Base-by-base conservation (phyloP, 2,888 invertebrate genomes). In the Diplazon laetatorius region DNA sequence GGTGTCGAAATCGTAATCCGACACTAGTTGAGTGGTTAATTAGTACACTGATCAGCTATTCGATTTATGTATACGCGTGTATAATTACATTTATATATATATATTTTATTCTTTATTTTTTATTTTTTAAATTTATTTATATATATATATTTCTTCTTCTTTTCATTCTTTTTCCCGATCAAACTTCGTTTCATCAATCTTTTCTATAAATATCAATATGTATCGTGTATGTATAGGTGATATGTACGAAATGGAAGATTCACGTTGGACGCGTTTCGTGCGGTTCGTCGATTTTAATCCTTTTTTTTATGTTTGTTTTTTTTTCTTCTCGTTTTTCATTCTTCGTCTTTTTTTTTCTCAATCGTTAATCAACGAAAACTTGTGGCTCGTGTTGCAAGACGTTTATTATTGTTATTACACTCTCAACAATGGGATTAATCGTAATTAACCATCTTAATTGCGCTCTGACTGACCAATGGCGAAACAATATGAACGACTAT, bases 181-280 rank as follows among this genome's bases (percentile, higher is more conserved):
- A 57, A 79, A 75, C 62, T 65, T 79, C 70, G 48, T 65, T 78
- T 74, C 62, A 66, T 69, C 59, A 60, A 73, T 76, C 73, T 59
- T 68, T 66, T 75, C 59, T 77, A 50, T 77, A 75, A 69, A 72
- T 72, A 70, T 78, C 59, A 82, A 74, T 74, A 74, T 60, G 70
- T 60, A 78, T 76, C 83, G 82, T 84, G 83, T 84, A 82, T 82
- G 75, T 86, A 82, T 82, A 83, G 85, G 87, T 91, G 90, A 91
- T 90, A 90, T 90, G 90, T 91, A 90, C 88, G 88, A 90, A 90
- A 90, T 91, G 91, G 90, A 91, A 91, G 91, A 91, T 88, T 89
- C 89, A 86, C 87, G 89, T 89, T 88, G 82, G 82, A 83, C 84
- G 82, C 83, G 82, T 66, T 80, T 73, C 71, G 80, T 80, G 82